A percentile compares a stretch with the other conserved stretches of the same genome.
phyloP scores from a whole-genome alignment of 2,113 vertebrate species.

The Bettongia penicillata region DNA sequence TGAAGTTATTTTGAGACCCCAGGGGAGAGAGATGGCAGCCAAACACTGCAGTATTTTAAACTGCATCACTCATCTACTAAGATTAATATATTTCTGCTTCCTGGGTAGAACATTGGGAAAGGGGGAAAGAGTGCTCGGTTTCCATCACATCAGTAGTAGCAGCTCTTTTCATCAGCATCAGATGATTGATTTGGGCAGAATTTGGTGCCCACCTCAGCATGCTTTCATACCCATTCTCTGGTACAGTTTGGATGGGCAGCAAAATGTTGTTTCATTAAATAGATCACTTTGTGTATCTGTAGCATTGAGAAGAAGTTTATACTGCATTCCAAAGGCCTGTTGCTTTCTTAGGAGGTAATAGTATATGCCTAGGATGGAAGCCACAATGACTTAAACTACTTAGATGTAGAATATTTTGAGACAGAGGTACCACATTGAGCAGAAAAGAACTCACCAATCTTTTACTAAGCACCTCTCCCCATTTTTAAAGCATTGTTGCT shows the following conservation, averaged over 20 bases:
- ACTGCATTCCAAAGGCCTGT: background rate
- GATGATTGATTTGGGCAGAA: conserved; percentile 25
- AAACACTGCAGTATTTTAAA: conserved; percentile 77
- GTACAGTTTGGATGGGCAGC: background rate
- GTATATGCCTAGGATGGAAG: background rate
- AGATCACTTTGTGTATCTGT: background rate
- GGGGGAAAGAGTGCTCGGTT: conserved; percentile 38
- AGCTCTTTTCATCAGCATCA: background rate
- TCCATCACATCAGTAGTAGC: conserved; percentile 21
- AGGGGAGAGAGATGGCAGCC: conserved; percentile 68
- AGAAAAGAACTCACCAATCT: background rate
- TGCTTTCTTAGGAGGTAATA: background rate
- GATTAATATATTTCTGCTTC: conserved; percentile 76
- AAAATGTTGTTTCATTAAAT: background rate
- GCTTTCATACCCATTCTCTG: background rate
- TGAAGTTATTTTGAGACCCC: conserved; percentile 77
- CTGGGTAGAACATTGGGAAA: conserved; percentile 55
- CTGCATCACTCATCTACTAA: conserved; percentile 71
- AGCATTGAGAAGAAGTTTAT: background rate
- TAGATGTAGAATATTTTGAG: background rate
- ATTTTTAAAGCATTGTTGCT: background rate
- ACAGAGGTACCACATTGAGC: background rate
- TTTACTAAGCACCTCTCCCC: conserved; percentile 14
- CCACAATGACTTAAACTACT: background rate
- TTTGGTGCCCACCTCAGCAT: background rate